A percentile compares a stretch with the other conserved stretches of the same genome.
phyloP scores from a whole-genome alignment of 2,797 vertebrate species.

The Myotis myotis region DNA sequence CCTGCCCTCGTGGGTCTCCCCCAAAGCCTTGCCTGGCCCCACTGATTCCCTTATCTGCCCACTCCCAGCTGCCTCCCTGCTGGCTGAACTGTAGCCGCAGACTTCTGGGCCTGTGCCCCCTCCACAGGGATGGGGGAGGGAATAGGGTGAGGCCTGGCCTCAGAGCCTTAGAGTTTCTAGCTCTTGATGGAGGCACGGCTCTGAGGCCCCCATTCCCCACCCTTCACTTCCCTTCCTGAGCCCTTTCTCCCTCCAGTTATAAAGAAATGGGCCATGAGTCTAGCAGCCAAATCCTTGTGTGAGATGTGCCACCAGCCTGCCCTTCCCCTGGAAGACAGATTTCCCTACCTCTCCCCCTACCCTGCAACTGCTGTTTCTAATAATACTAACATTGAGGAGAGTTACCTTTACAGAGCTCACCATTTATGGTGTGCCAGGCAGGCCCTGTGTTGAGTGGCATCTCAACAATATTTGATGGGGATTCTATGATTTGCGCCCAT shows the following conservation, averaged over 20 bases:
- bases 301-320: not conserved
- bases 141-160: slow-evolving; percentile 61
- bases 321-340: not conserved
- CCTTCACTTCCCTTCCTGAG: slow-evolving; percentile 60
- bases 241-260: slow-evolving; percentile 29
- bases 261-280: slow-evolving; percentile 44
- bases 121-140: slow-evolving; percentile 75
- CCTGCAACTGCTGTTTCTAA: not conserved
- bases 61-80: slow-evolving; percentile 77
- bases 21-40: slow-evolving; percentile 73
- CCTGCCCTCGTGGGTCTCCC: slow-evolving; percentile 37
- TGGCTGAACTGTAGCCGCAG: slow-evolving; percentile 71
- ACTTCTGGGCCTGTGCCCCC: slow-evolving; percentile 68
- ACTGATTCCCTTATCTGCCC: slow-evolving; percentile 77
- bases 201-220: slow-evolving; percentile 44
- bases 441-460: not conserved
- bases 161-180: slow-evolving; percentile 44
- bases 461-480: not conserved
- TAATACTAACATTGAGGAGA: not conserved
- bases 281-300: not conserved
- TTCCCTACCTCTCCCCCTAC: not conserved
- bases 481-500: not conserved
- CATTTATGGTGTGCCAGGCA: not conserved
- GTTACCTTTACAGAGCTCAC: not conserved
- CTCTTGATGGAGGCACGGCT: slow-evolving; percentile 22